These are phyloP conservation scores for Onychorhynchus coronatus DNA, from an alignment of 2,113 vertebrate genomes.

Conservation along the genomic window DNA sequence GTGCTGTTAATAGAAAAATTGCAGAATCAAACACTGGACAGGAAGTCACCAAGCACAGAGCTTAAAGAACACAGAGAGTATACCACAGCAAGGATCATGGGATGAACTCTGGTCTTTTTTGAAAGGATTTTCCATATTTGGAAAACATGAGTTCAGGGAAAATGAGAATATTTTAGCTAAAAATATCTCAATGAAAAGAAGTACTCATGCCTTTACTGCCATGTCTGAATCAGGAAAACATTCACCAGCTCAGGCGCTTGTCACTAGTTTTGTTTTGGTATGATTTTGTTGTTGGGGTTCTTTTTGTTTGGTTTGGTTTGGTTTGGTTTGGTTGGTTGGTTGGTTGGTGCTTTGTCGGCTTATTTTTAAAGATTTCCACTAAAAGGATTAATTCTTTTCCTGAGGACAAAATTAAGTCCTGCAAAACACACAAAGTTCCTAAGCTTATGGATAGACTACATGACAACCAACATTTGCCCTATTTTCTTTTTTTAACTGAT, in stretches of 20 bases:
- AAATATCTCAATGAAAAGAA: not conserved
- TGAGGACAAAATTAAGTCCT: not conserved
- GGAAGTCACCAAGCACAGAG: not conserved
- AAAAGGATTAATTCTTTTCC: not conserved
- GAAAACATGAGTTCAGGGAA: not conserved
- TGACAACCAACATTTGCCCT: conserved; percentile 6
- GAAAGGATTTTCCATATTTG: not conserved
- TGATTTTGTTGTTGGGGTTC: not conserved
- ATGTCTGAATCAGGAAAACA: not conserved
- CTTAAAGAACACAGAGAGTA: not conserved
- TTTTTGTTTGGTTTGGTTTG: not conserved
- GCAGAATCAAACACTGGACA: not conserved
- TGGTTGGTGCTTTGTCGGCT: no score
- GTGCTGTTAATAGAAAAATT: not conserved
- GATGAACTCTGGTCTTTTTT: not conserved
- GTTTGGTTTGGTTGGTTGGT: not conserved
- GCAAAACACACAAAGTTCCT: not conserved
- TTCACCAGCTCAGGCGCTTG: not conserved
- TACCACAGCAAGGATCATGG: rapidly evolving
- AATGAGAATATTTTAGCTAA: not conserved
- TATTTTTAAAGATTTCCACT: not conserved
- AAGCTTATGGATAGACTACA: not conserved
- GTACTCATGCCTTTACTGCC: not conserved
- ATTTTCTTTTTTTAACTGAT: conserved; percentile 44
- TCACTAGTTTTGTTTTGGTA: not conserved